Evolutionary conservation across 2,797 vertebrate species (phyloP).

Genomic region (Sandelia bainsii): DNA sequence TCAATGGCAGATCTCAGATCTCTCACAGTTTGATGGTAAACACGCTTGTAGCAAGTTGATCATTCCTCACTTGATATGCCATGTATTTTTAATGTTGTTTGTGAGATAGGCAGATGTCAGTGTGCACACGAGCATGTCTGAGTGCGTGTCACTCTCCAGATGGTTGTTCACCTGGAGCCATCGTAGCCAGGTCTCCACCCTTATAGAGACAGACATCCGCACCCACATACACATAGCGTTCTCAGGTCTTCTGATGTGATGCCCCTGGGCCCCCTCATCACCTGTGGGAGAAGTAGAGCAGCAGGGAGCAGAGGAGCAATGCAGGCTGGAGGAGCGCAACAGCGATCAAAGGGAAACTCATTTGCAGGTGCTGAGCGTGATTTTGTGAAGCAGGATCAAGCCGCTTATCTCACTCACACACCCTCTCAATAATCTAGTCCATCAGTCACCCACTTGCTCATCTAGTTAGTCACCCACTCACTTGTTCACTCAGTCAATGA

Average conservation of each 20-base stretch:
- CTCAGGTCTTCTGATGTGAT: constrained; percentile 72
- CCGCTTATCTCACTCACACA: constrained; percentile 67
- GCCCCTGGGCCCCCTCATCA: constrained; percentile 64
- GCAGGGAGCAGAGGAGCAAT: constrained; percentile 63
- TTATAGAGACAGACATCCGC: constrained; percentile 25
- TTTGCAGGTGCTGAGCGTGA: constrained; percentile 61
- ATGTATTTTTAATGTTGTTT: constrained; percentile 79
- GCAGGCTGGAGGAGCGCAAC: constrained; percentile 44
- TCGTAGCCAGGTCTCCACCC: constrained; percentile 58
- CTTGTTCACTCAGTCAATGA: constrained; percentile 43
- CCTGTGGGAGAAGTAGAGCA: constrained; percentile 72
- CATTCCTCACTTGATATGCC: constrained; percentile 46
- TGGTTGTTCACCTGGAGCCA: constrained; percentile 74
- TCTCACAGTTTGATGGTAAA: constrained; percentile 55
- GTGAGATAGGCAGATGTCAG: constrained; percentile 66
- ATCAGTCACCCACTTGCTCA: constrained; percentile 56
- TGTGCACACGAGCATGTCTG: constrained; percentile 21
- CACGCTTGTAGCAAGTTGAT: constrained; percentile 57
- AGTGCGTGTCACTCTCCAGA: constrained; percentile 69
- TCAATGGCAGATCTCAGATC: constrained; percentile 59
- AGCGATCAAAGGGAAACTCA: constrained; percentile 75
- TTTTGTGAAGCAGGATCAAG: constrained; percentile 64
- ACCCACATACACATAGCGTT: constrained; percentile 22
- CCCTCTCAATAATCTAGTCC: constrained; percentile 55
- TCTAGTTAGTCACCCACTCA: constrained; percentile 40